Evolutionary conservation across 1,140 invertebrate genomes (phyloP).

Genomic region (Mya arenaria): DNA sequence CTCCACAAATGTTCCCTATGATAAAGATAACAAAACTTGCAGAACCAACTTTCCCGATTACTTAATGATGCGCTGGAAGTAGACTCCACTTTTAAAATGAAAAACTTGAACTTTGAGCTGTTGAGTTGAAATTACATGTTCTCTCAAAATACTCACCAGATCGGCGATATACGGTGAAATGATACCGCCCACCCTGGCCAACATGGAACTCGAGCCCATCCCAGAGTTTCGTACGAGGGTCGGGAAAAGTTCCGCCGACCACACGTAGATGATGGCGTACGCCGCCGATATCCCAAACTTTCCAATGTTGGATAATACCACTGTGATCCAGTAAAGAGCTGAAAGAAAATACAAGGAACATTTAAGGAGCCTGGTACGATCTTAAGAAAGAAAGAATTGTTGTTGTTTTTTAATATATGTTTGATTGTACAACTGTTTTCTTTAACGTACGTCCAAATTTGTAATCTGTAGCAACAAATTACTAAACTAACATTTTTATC

Average conservation of each 20-base stretch:
- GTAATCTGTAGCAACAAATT: no score
- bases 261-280: slow-evolving; percentile 85
- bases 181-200: slow-evolving; percentile 60
- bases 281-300: slow-evolving; percentile 57
- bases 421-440: no score
- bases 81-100: no score
- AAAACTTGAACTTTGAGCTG: background rate
- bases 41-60: no score
- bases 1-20: slow-evolving; percentile 40
- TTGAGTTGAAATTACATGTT: background rate
- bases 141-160: background rate
- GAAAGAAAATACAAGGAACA: no score
- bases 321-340: slow-evolving; percentile 39
- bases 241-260: slow-evolving; percentile 85
- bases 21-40: background rate
- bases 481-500: no score
- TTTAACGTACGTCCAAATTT: no score
- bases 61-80: no score
- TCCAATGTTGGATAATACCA: slow-evolving; percentile 48
- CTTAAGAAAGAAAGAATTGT: no score
- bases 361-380: no score
- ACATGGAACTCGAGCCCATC: slow-evolving; percentile 58
- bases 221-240: slow-evolving; percentile 90
- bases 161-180: slow-evolving; percentile 59
- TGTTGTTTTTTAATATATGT: no score